Evolutionary conservation across 2,797 vertebrate species (phyloP).

Genomic region (Knipowitschia caucasica): DNA sequence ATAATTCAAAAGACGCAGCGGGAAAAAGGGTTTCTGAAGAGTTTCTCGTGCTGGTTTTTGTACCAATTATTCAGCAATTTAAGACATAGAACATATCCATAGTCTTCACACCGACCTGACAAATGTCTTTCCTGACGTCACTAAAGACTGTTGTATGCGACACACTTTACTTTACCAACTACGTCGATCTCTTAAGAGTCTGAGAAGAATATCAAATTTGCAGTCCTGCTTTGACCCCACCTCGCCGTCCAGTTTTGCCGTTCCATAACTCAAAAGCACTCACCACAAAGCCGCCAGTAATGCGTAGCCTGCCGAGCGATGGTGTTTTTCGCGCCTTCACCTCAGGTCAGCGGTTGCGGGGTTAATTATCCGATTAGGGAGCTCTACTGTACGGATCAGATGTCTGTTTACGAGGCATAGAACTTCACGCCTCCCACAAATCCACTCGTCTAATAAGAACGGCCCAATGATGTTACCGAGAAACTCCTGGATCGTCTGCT

Average conservation of each 20-base stretch:
- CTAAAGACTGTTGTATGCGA: too few relatives aligned
- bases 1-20: too few relatives aligned
- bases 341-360: constrained; percentile 53
- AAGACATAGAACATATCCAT: too few relatives aligned
- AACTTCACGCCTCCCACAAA: background rate
- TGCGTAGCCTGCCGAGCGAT: constrained; percentile 30
- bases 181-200: too few relatives aligned
- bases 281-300: constrained; percentile 54
- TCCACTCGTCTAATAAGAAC: background rate
- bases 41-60: too few relatives aligned
- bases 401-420: constrained; percentile 20
- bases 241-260: constrained; percentile 24
- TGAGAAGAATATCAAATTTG: too few relatives aligned
- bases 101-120: too few relatives aligned
- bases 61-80: too few relatives aligned
- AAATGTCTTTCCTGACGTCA: too few relatives aligned
- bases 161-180: too few relatives aligned
- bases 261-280: constrained; percentile 53
- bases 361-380: constrained; percentile 59
- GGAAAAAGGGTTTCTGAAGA: too few relatives aligned
- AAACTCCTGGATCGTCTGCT: background rate
- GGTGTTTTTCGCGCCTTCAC: constrained; percentile 50
- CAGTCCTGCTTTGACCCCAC: too few relatives aligned
- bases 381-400: constrained; percentile 24
- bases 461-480: constrained; percentile 2